phyloP scores from a whole-genome alignment of 2,888 invertebrate genomes.

The Parelbella ahira region DNA sequence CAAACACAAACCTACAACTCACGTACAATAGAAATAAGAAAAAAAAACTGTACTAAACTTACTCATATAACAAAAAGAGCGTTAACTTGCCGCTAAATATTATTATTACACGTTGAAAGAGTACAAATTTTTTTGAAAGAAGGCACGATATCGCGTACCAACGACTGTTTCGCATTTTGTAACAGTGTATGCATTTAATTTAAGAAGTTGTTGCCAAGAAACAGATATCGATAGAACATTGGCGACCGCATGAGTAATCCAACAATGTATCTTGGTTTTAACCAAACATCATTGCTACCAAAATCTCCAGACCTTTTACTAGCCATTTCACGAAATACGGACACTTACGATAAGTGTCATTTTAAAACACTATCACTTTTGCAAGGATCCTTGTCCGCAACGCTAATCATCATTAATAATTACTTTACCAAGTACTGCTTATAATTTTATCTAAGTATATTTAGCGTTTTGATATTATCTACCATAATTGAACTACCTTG shows the following conservation, averaged over 20 bases:
- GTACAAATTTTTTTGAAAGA: slow-evolving; percentile 18
- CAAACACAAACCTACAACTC: slow-evolving; percentile 26
- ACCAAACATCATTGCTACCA: background rate
- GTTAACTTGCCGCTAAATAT: slow-evolving; percentile 12
- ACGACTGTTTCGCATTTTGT: no score
- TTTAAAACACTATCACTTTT: slow-evolving; percentile 22
- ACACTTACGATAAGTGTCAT: no score
- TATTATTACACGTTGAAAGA: slow-evolving; percentile 17
- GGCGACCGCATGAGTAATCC: slow-evolving; percentile 25
- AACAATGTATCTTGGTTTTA: slow-evolving; percentile 5
- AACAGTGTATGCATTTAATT: no score
- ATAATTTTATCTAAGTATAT: slow-evolving; percentile 35
- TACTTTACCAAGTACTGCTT: no score
- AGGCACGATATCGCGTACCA: slow-evolving; percentile 23
- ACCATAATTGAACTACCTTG: slow-evolving; percentile 23
- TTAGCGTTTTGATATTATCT: slow-evolving; percentile 30
- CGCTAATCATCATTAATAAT: no score
- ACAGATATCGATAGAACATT: slow-evolving; percentile 2
- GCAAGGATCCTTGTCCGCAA: slow-evolving; percentile 17
- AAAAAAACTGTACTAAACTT: slow-evolving; percentile 16
- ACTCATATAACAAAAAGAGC: slow-evolving; percentile 23
- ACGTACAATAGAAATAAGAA: slow-evolving; percentile 14
- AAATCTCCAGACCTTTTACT: no score
- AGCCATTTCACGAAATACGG: background rate
- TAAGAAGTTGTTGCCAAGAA: slow-evolving; percentile 3